phyloP scores from a whole-genome alignment of 2,113 vertebrate species.

The Myotis davidii region DNA sequence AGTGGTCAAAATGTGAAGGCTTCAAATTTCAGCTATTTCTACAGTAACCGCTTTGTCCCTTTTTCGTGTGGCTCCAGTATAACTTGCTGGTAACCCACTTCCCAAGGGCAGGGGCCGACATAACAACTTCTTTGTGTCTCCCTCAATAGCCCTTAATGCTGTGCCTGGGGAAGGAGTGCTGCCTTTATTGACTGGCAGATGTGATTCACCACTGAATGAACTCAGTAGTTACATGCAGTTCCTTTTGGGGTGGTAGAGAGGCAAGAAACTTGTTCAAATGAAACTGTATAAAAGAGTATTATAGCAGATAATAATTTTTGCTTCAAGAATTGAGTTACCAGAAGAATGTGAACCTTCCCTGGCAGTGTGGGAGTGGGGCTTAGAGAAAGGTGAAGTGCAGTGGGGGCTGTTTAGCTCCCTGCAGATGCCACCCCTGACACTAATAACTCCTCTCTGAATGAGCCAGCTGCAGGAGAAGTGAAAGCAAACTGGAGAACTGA shows the following conservation, averaged over 20 bases:
- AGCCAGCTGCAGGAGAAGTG: slow-evolving; percentile 62
- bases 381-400: neutral
- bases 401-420: neutral
- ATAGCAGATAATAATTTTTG: slow-evolving; percentile 39
- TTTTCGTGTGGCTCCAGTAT: neutral
- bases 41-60: neutral
- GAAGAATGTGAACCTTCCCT: neutral
- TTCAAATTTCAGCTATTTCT: neutral
- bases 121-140: neutral
- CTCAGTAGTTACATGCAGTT: neutral
- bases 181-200: neutral
- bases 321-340: slow-evolving; percentile 1
- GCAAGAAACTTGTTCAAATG: neutral
- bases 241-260: neutral
- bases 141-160: neutral
- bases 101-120: neutral
- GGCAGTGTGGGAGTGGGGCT: neutral
- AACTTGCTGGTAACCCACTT: neutral
- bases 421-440: neutral
- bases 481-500: slow-evolving; percentile 16
- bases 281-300: neutral
- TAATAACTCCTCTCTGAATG: slow-evolving; percentile 66
- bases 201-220: neutral
- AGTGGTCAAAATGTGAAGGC: neutral
- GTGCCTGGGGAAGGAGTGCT: neutral